Evolutionary conservation across 2,888 invertebrate genomes (phyloP), one percentile per base, ranked within the genome.

Genomic region (Drosophila tanythrix): DNA sequence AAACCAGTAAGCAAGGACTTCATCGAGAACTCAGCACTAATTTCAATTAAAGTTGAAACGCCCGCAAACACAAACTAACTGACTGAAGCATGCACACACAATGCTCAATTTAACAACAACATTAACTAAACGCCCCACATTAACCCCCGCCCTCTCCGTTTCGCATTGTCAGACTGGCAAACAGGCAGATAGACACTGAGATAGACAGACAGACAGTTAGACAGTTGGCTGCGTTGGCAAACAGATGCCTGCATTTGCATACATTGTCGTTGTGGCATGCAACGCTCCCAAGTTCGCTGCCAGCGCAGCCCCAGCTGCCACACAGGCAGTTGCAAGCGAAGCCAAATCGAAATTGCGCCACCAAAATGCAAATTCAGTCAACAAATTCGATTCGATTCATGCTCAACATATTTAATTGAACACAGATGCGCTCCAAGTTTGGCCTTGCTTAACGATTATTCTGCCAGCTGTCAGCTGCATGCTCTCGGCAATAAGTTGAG

Each of bases 11-110:
- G 68, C 61, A 66, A 68, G 50, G 58, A 65, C 75, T 70, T 87
- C 80, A 88, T 84, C 79, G 83, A 82, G 70, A 84, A 70, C 73
- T 76, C 70, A 61, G 68, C 75, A 89, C 82, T 90, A 89, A 90
- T 87, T 89, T 88, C 89, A 90, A 90, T 87, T 87, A 90, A 82
- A 88, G 70, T 74, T 72, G 79, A 60, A 84, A 74, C 62, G 84
- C 66, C 69, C 64, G 71, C 71, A 81, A 83, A 73, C 71, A 58
- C 56, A 51, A 53, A 74, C 58, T 55, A 27, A 36, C 29, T 53
- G 25, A 46, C 25, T 48, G 25, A 33, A 58, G 29, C 35, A 52
- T 40, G 61, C 43, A 61, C 56, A 75, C 36, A 64, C 69, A 76
- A 76, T 80, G 83, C 86, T 68, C 86, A 79, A 86, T 81, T 88